Evolutionary conservation across 2,113 vertebrate genomes (phyloP), one percentile per base, ranked within the genome.

Genomic region (Isichthys henryi): DNA sequence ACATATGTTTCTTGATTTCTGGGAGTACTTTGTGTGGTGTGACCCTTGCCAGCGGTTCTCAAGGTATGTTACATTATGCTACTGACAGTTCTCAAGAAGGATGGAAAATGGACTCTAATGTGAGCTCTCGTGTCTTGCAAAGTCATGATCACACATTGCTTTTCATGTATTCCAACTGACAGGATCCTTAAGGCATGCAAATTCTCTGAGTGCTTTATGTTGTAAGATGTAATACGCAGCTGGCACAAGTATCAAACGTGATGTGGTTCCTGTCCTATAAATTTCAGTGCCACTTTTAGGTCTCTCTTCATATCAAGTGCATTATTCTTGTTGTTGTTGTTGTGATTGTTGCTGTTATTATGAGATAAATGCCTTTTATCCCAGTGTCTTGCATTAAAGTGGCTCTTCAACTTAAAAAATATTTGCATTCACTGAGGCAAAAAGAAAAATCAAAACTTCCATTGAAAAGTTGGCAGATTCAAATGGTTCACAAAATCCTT

Each of bases 101-200:
- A 15, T n/a, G 39, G 8, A 23, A 21, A 88, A 48, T 66, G 23
- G 45, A 56, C 39, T 35, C 74, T 82, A 46, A 80, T 27, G 74
- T 21, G 49, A 56, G 49, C 21, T 17, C 21, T 89, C 50, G 31
- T 52, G 39, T 84, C 77, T 84, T 84, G 88, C n/a, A 77, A 89
- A 84, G 52, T 84, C 80, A 89, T 45, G 35, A 58, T 89, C 50
- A 43, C 88, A 89, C 9, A 15, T 50, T 56, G 49, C 27, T 56
- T 53, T 82, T 83, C 88, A 89, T 53, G 70, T 89, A 80, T 39
- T 82, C 39, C 7, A n/a, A 56, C 50, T 89, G 77, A 89, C 88
- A 83, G 49, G 52, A 6, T 43, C 80, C 21, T 58, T 53, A 21
- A 56, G 82, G 45, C 52, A 82, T 27, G 50, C 31, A 10, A 15